phyloP scores from a whole-genome alignment of 2,888 invertebrate species.

The Andricus quercusramuli region DNA sequence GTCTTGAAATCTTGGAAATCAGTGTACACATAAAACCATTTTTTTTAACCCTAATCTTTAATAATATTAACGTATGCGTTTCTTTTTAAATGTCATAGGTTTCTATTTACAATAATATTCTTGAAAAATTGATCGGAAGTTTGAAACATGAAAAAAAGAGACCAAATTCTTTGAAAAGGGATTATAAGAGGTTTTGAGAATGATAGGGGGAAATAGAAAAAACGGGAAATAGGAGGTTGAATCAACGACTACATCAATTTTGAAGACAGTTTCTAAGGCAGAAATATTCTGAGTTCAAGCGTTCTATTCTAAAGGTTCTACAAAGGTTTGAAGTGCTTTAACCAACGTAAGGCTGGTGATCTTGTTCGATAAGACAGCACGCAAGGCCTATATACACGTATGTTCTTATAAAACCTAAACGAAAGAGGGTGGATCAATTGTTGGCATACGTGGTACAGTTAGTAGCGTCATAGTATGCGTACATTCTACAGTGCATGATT shows the following conservation, averaged over 20 bases:
- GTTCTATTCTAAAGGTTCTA: slow-evolving; percentile 8
- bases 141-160: too few relatives aligned
- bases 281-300: neutral
- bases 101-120: too few relatives aligned
- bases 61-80: too few relatives aligned
- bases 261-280: neutral
- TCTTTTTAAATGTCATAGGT: too few relatives aligned
- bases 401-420: neutral
- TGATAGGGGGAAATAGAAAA: too few relatives aligned
- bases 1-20: too few relatives aligned
- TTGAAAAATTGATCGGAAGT: too few relatives aligned
- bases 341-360: neutral
- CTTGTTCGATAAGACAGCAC: slow-evolving; percentile 30
- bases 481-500: slow-evolving; percentile 22
- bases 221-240: too few relatives aligned
- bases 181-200: too few relatives aligned
- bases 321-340: slow-evolving; percentile 2
- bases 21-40: too few relatives aligned
- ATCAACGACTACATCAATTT: neutral
- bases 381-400: neutral
- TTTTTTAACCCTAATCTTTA: too few relatives aligned
- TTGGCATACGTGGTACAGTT: slow-evolving; percentile 20
- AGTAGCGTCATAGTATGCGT: neutral
- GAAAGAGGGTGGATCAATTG: slow-evolving; percentile 32
- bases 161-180: too few relatives aligned